These are phyloP conservation scores for Rhynchonycteris naso DNA, from an alignment of 2,797 vertebrate species.

Conservation along the genomic window DNA sequence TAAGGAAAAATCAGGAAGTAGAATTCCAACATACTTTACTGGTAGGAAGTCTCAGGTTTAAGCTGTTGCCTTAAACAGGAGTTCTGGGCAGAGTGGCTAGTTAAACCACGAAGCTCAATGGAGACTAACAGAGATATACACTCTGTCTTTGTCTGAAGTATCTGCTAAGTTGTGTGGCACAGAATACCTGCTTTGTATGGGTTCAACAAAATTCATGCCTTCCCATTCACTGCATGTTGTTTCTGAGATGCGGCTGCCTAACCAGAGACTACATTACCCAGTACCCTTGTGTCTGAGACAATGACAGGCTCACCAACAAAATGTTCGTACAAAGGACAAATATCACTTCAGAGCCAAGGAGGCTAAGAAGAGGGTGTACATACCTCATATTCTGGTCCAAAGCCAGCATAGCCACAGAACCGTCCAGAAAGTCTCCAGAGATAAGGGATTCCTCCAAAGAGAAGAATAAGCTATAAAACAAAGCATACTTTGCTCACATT, in stretches of 20 bases:
- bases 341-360: neutral
- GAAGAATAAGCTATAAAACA: conserved; percentile 92
- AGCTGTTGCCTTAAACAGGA: neutral
- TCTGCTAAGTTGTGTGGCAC: neutral
- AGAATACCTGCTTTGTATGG: neutral
- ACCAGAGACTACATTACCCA: neutral
- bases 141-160: neutral
- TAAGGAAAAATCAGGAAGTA: conserved; percentile 1
- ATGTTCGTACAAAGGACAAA: neutral
- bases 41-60: neutral
- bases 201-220: conserved; percentile 8
- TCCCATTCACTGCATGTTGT: neutral
- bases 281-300: neutral
- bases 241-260: conserved; percentile 23
- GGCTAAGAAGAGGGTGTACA: conserved; percentile 27
- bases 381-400: conserved; percentile 94
- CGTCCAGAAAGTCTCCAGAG: conserved; percentile 93
- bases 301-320: neutral
- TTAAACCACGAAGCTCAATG: neutral
- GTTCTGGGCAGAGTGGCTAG: neutral
- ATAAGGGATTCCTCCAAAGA: conserved; percentile 96
- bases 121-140: neutral
- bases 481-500: conserved; percentile 55
- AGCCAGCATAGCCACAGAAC: conserved; percentile 89
- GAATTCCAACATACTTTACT: neutral